Evolutionary conservation across 2,797 vertebrate genomes (phyloP).

Genomic region (Epinephelus malabaricus): DNA sequence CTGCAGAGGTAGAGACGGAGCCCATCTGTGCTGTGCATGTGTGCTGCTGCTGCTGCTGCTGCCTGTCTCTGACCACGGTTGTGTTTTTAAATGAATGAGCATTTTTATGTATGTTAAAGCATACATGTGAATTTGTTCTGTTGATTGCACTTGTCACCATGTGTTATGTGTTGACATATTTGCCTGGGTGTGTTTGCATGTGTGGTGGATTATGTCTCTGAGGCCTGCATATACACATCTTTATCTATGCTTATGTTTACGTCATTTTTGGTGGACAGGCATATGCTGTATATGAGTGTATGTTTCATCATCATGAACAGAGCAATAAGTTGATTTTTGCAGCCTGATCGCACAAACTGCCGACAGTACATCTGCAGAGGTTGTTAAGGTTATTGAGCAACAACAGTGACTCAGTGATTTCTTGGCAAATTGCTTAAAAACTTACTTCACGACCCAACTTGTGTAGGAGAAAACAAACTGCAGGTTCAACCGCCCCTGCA

Average conservation of each 20-base stretch:
- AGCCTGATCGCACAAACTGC: slow-evolving; percentile 11
- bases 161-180: neutral
- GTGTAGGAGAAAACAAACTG: slow-evolving; percentile 32
- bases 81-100: slow-evolving; percentile 1
- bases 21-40: slow-evolving; percentile 57
- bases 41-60: slow-evolving; percentile 26
- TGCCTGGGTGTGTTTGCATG: neutral
- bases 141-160: neutral
- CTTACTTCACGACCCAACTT: slow-evolving; percentile 25
- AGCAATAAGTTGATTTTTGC: slow-evolving; percentile 7
- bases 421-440: slow-evolving; percentile 25
- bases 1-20: slow-evolving; percentile 53
- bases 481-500: neutral
- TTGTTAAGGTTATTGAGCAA: slow-evolving; percentile 26
- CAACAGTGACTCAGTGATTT: slow-evolving; percentile 53
- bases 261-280: neutral
- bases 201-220: neutral
- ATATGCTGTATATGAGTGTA: slow-evolving; percentile 7
- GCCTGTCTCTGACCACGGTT: slow-evolving; percentile 17
- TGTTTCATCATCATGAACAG: slow-evolving; percentile 4
- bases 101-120: neutral
- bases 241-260: neutral
- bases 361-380: slow-evolving; percentile 18
- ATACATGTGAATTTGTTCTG: neutral
- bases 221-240: neutral